Evolutionary conservation across 1,140 invertebrate genomes (phyloP).

Genomic region (Paraescarpia echinospica): DNA sequence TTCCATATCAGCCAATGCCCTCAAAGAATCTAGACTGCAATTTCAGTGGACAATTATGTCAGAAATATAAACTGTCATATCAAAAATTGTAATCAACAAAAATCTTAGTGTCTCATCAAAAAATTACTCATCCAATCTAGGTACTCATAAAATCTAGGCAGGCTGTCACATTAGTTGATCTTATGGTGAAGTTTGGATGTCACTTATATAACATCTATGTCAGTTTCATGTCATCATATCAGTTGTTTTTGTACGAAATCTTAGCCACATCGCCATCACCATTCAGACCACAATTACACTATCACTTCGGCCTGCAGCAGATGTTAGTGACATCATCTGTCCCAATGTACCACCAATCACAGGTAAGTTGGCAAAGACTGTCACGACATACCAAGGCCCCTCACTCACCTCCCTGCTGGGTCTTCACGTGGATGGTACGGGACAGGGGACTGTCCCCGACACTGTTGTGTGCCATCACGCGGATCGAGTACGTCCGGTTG

Average conservation of each 20-base stretch:
- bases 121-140: neutral
- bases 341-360: neutral
- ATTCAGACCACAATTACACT: neutral
- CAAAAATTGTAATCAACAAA: neutral
- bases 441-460: constrained; percentile 68
- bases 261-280: neutral
- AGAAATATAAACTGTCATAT: neutral
- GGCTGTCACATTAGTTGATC: neutral
- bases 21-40: neutral
- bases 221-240: neutral
- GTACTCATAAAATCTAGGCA: neutral
- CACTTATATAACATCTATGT: neutral
- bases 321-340: neutral
- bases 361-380: neutral
- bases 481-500: constrained; percentile 56
- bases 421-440: constrained; percentile 90
- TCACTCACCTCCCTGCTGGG: constrained; percentile 80
- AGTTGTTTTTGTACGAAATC: neutral
- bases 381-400: neutral
- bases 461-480: constrained; percentile 54
- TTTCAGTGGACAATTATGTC: neutral
- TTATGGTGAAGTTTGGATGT: neutral
- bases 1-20: neutral
- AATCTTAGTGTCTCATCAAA: neutral
- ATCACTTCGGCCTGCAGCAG: neutral